Evolutionary conservation across 2,888 invertebrate genomes (phyloP), one percentile per base, ranked within the genome.

Genomic region (Liodrosophila aerea): DNA sequence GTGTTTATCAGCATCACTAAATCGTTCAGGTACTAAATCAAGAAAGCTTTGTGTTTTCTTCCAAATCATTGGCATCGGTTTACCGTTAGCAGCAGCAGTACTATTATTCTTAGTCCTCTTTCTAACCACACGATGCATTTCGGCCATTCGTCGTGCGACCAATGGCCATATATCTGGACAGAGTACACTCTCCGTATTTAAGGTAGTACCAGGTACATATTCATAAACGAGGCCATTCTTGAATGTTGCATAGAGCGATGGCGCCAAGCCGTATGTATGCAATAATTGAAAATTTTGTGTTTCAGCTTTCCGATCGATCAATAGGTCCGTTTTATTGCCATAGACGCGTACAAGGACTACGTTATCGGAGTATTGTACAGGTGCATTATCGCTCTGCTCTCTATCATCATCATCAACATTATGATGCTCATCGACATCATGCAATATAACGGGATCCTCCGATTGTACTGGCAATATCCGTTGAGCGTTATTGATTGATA

Each of bases 181-280:
- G 49, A 91, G 89, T 4, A 96, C 94, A 64, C 92, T 92, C 36
- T 93, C 92, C 12, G 92, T 90, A 63, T 92, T 94, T 13, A 97
- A 90, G n/a, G 95, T 95, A 60, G 92, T 92, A 40, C 99, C 99
- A 67, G 95, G 94, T 68, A 95, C 93, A 89, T 93, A 96, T 89
- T 96, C 94, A 89, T 98, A 99, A 34, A 95, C 95, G 71, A 99
- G 91, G 8, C 99, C 99, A 92, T 99, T 99, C 76, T 94, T 92
- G 90, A 99, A 99, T 41, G 95, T 94, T 44, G 96, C 98, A 91
- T 96, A 97, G 40, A 99, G 91, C 43, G 94, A 92, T 47, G 98
- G 96, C 39, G 97, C 97, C 78, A 96, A 92, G 12, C 95, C 95
- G 74, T 93, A 92, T 61, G 92, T 92, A 88, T 96, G 92, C 65